phyloP scores from a whole-genome alignment of 2,113 vertebrate species.

The Tragulus kanchil region DNA sequence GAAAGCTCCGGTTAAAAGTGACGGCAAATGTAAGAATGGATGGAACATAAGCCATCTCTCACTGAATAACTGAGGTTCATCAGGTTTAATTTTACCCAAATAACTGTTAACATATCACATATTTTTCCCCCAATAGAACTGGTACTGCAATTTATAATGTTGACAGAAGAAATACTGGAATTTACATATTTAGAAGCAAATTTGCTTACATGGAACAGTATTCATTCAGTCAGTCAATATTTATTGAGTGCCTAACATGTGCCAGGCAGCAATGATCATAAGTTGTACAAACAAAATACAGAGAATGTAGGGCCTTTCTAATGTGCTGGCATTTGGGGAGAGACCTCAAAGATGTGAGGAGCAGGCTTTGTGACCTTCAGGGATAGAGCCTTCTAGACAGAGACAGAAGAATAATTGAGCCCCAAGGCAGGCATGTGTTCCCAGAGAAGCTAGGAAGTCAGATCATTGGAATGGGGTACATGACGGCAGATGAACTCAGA shows the following conservation, averaged over 20 bases:
- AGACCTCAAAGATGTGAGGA: background rate
- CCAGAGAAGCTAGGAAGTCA: background rate
- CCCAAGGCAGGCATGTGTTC: background rate
- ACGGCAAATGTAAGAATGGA: background rate
- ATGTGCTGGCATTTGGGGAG: background rate
- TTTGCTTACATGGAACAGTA: background rate
- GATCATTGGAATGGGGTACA: background rate
- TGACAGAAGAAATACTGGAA: background rate
- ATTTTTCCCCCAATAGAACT: background rate
- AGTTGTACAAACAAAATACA: background rate
- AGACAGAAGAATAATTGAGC: background rate
- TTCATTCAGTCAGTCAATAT: background rate
- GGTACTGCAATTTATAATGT: background rate
- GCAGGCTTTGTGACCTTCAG: background rate
- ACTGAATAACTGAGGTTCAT: background rate
- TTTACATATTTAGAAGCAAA: background rate
- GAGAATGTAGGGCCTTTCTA: background rate
- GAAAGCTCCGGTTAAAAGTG: background rate
- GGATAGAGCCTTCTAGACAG: background rate
- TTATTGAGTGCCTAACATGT: background rate
- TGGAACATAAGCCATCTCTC: background rate
- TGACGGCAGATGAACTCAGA: background rate
- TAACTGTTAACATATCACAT: background rate
- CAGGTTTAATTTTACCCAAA: background rate
- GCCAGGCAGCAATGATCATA: background rate